Base-by-base conservation (phyloP, 1,140 invertebrate species). In the Mycetomoellerius zeteki region DNA sequence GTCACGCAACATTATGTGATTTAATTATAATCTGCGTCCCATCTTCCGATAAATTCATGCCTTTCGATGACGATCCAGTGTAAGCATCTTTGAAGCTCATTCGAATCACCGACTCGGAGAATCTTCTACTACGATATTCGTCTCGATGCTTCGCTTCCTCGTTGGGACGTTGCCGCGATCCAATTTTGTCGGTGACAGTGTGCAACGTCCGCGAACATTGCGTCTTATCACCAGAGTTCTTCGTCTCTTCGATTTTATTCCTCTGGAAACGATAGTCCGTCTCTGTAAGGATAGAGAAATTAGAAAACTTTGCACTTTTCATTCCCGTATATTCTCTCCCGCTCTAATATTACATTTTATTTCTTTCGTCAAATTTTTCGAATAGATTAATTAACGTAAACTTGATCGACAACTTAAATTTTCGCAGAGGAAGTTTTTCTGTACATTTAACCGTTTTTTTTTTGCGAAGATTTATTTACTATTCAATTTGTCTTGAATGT, bases 201-300 rank as follows among this genome's bases (percentile, higher is more conserved):
- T 21, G 47, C 78, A 54, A 65, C 72, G 56, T 30, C 75, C 76
- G 78, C 27, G 50, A 78, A 43, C 88, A 89, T 90, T 47, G 69
- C 85, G 76, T 24, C 47, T 86, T 24, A 50, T 33, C 75, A 47
- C n/a, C 43, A 62, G 64, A 43, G 21, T 58, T 47, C 52, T 77
- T 64, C 58, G 30, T 82, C 21, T 60, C 52, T 67, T 78, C 27
- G 27, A 14, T 50, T 27, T 60, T 47, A 64, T 47, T 75, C 75
- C 43, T 71, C 30, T 37, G 50, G 52, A 65, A 62, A n/a, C 43
- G 67, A 58, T 72, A 54, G 78, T 47, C 24, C 72, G 27, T 73
- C 76, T 73, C 76, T 89, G 89, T 21, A 90, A 90, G 62, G 72
- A 90, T 54, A 89, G 65, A 89, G 60, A 90, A 89, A 89, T 89